Evolutionary conservation across 2,888 invertebrate genomes (phyloP).

Genomic region (Ochropleura leucogaster): DNA sequence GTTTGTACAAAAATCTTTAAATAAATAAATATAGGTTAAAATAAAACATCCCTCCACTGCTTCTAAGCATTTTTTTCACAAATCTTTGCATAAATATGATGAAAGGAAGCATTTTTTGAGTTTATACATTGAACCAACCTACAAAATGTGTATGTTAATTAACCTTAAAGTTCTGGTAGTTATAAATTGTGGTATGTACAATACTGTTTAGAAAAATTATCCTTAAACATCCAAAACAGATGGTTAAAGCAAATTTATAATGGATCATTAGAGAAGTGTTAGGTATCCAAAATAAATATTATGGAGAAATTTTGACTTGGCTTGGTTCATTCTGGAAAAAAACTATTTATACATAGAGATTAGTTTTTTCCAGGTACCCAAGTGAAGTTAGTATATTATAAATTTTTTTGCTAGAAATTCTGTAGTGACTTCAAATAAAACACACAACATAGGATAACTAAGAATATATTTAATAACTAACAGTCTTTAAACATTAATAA

Average conservation of each 20-base stretch:
- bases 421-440: conserved; percentile 44
- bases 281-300: background rate
- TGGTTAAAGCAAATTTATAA: background rate
- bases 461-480: conserved; percentile 65
- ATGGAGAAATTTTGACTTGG: background rate
- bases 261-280: background rate
- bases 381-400: background rate
- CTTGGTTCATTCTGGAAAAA: background rate
- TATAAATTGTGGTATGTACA: background rate
- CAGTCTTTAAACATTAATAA: conserved; percentile 66
- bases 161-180: background rate
- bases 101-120: background rate
- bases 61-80: conserved; percentile 30
- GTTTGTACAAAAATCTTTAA: too few relatives aligned
- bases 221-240: background rate
- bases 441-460: conserved; percentile 24
- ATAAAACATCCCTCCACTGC: conserved; percentile 13
- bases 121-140: background rate
- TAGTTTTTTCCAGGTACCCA: too few relatives aligned
- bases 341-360: too few relatives aligned
- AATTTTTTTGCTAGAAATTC: conserved; percentile 7
- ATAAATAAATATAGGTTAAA: conserved; percentile 15
- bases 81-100: conserved; percentile 34
- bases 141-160: background rate
- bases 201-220: background rate